Percentiles rank a stretch among this genome's conserved stretches.
phyloP scores from a whole-genome alignment of 2,113 vertebrate genomes.

The Ictalurus punctatus region DNA sequence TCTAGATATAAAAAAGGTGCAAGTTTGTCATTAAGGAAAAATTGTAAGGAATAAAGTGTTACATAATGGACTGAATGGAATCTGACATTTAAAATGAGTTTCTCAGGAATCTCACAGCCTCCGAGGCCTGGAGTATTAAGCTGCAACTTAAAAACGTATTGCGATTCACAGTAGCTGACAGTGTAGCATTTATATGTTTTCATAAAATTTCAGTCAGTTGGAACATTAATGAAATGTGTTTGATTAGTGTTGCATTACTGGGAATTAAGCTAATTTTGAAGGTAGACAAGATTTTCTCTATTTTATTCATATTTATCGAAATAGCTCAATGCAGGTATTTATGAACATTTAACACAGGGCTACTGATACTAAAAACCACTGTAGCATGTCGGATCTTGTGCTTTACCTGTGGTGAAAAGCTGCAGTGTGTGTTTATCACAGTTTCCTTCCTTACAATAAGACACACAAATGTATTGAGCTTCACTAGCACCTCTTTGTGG shows the following conservation, averaged over 20 bases:
- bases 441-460: background rate
- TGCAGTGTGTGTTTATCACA: background rate
- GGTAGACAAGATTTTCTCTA: background rate
- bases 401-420: background rate
- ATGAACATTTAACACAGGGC: background rate
- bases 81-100: background rate
- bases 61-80: background rate
- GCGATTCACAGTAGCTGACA: background rate
- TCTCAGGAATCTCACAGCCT: background rate
- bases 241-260: background rate
- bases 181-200: background rate
- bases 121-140: background rate
- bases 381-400: background rate
- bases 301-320: background rate
- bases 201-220: background rate
- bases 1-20: background rate
- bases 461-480: background rate
- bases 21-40: background rate
- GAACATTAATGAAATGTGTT: background rate
- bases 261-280: background rate
- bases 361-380: background rate
- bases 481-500: background rate
- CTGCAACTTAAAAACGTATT: background rate
- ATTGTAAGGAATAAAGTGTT: background rate
- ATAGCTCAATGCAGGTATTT: background rate